Evolutionary conservation across 2,888 invertebrate genomes (phyloP), one percentile per base, ranked within the genome.

Genomic region (Lithodes maja): DNA sequence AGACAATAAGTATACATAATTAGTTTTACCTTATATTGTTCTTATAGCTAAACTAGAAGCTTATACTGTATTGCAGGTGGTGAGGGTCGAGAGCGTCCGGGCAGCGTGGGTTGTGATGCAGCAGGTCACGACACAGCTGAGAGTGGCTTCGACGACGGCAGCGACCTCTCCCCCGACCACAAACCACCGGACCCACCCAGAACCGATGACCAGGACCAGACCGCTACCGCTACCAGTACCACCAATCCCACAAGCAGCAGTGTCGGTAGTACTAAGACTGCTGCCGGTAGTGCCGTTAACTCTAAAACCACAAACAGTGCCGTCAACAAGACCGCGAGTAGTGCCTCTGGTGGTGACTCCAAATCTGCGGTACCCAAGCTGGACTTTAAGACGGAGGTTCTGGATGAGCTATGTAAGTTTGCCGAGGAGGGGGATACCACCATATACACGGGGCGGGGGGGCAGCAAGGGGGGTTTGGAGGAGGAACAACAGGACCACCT

Each of bases 371-470:
- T 81, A 9, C 89, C 89, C 61, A 89, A 89, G 78, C 69, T 87
- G 50, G 91, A 91, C 69, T 90, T 91, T 54, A 90, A 91, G 75
- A 90, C 86, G 82, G 91, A 89, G 80, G 90, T 91, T n/a, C 55
- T 91, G 61, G 91, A 90, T 74, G 91, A 91, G 69, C 85, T 91
- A 49, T 88, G 86, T 49, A 90, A 91, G 78, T 91, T 91, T 90
- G 91, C 91, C 53, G 91, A 89, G 54, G 89, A 85, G 75, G 91
- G 91, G n/a, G 91, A 91, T 53, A 90, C 91, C 7, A 78, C 91
- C 33, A 91, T 91, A 49, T 91, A 91, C 87, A 91, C 89, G 5
- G 91, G 90, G 17, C 83, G 86, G 50, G 80, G 54, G 7, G 78
- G 83, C 50, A 9, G 33, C n/a, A 52, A 74, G 1, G 80, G 81